Evolutionary conservation across 2,113 vertebrate genomes (phyloP), one percentile per base, ranked within the genome.

Genomic region (Macheiramphus alcinus): DNA sequence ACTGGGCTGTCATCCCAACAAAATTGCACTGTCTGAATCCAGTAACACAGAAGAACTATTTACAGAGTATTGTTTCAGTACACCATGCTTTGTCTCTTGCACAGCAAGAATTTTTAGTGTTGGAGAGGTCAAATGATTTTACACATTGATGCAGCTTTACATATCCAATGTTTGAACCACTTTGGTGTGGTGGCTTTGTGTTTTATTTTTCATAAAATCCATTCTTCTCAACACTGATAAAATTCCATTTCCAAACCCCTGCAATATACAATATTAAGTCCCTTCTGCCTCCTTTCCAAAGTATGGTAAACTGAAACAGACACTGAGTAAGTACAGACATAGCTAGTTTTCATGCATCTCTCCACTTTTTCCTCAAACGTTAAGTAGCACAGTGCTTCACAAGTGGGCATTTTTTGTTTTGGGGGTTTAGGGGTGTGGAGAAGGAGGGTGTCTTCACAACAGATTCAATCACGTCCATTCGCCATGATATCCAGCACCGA

Each of bases 251-350:
- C 62, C 53, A 66, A 78, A 71, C 3, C 22, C 34, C 40, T 55
- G 52, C 12, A n/a, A 55, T 32, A 29, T 3, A 52, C 8, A 38
- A 38, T 3, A 27, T 50, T 50, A 67, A 63, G 79, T 11, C 66
- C 43, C 52, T 72, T 15, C 70, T 26, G 29, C n/a, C 38, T 40
- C 90, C 38, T 38, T 50, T 25, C 65, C 90, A 29, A 52, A 50
- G 59, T 2, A 16, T 2, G 3, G 13, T 7, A 34, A 32, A 42
- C 68, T 12, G 45, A 48, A 62, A 13, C 16, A 72, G 23, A n/a
- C 48, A 16, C 19, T 4, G 16, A 72, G 1, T 1, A 42, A 52
- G 40, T 8, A 23, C 58, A 66, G 4, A 26, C 47, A 45, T 0
- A 15, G n/a, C 18, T 73, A 8, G 4, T 55, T 53, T 15, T 36